A percentile compares a stretch with the other conserved stretches of the same genome.
phyloP scores from a whole-genome alignment of 2,888 invertebrate species.

The Leucophora obtusa region DNA sequence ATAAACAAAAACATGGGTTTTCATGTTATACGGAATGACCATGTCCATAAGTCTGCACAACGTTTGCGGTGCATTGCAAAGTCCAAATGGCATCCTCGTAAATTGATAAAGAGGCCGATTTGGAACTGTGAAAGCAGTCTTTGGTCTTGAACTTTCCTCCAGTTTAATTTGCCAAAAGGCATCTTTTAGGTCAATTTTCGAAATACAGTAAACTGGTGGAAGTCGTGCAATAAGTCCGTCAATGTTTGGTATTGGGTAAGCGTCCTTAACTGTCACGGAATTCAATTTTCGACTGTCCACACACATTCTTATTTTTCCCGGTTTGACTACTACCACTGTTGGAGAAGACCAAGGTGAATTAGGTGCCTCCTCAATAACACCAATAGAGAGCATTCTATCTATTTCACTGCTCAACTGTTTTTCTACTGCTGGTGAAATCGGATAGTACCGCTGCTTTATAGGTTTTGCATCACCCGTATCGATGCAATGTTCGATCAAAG shows the following conservation, averaged over 20 bases:
- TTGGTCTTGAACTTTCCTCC: slow-evolving; percentile 37
- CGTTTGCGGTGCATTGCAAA: slow-evolving; percentile 2
- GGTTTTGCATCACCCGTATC: slow-evolving; percentile 5
- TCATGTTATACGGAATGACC: slow-evolving; percentile 51
- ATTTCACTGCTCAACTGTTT: slow-evolving; percentile 66
- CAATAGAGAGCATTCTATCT: slow-evolving; percentile 70
- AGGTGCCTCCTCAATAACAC: slow-evolving; percentile 68
- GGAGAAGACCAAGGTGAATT: slow-evolving; percentile 70
- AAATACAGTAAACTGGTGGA: too few relatives aligned
- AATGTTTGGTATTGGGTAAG: too few relatives aligned
- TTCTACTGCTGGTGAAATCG: slow-evolving; percentile 44
- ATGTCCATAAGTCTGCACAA: slow-evolving; percentile 51
- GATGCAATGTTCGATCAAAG: neutral
- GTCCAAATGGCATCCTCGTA: too few relatives aligned
- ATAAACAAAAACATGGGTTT: slow-evolving; percentile 49
- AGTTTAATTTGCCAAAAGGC: slow-evolving; percentile 31
- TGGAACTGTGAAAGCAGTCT: slow-evolving; percentile 54
- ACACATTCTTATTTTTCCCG: slow-evolving; percentile 67
- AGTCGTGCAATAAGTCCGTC: too few relatives aligned
- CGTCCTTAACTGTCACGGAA: neutral
- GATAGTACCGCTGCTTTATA: neutral
- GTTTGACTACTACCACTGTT: slow-evolving; percentile 67
- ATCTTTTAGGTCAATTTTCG: too few relatives aligned
- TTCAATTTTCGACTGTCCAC: slow-evolving; percentile 70
- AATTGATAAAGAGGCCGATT: neutral